A percentile compares a stretch with the other conserved stretches of the same genome.
These are phyloP conservation scores for Crotalus viridis DNA, from an alignment of 2,113 vertebrate genomes.

Conservation along the genomic window DNA sequence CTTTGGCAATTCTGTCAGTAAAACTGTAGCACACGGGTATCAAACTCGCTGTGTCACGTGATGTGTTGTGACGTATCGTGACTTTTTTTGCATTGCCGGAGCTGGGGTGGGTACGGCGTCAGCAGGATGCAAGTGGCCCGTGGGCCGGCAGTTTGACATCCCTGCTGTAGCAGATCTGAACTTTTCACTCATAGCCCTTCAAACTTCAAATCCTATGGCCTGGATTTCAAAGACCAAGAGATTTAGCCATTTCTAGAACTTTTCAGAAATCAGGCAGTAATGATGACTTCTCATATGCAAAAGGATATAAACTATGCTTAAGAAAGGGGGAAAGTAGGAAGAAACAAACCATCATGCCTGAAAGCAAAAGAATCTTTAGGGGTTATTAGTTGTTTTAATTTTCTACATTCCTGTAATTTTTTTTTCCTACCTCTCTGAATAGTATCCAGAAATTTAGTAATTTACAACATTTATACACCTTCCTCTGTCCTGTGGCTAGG, in stretches of 20 bases:
- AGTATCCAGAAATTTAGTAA: rapidly evolving
- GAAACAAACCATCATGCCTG: neutral
- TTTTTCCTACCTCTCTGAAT: neutral
- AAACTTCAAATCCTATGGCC: neutral
- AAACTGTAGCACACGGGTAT: no score
- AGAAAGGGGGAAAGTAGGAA: neutral
- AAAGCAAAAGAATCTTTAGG: neutral
- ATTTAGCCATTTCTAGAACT: neutral
- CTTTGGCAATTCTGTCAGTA: neutral
- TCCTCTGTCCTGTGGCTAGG: neutral
- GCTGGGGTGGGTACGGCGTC: no score
- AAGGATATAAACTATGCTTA: neutral
- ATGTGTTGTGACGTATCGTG: no score
- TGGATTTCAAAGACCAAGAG: neutral
- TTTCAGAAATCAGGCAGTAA: neutral
- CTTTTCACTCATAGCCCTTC: neutral
- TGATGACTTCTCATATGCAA: neutral
- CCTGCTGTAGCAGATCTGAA: neutral
- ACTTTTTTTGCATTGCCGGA: no score
- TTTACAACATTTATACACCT: neutral
- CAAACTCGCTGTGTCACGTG: no score
- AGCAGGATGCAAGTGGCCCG: no score
- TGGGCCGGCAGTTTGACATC: no score
- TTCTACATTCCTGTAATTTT: neutral
- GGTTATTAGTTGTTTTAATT: neutral